Percentiles rank a stretch among this genome's conserved stretches.
These are phyloP conservation scores for Geotrypetes seraphini DNA, from an alignment of 2,797 vertebrate species.

Conservation along the genomic window DNA sequence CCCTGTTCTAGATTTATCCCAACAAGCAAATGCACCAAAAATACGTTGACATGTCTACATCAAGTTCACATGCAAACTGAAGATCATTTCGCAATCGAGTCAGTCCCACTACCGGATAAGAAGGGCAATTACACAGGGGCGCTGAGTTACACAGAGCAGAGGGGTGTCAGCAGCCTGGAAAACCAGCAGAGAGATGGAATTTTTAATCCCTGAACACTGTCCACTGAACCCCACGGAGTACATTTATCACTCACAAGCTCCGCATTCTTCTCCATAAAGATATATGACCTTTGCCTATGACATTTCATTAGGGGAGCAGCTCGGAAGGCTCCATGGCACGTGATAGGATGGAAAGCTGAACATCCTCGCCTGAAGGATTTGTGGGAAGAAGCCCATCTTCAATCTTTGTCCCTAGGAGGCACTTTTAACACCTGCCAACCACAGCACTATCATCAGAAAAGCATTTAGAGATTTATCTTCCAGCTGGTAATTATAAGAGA, in stretches of 20 bases:
- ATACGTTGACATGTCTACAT: too few relatives aligned
- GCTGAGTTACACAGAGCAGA: constrained; percentile 23
- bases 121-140: constrained; percentile 15
- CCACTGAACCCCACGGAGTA: constrained; percentile 47
- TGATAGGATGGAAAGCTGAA: constrained; percentile 60
- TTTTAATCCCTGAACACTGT: constrained; percentile 44
- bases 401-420: constrained; percentile 98
- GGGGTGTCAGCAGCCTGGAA: constrained; percentile 26
- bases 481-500: constrained; percentile 98
- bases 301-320: constrained; percentile 71
- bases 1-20: too few relatives aligned
- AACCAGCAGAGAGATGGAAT: constrained; percentile 48
- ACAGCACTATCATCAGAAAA: constrained; percentile 97
- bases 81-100: constrained; percentile 24
- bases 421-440: constrained; percentile 97
- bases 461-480: constrained; percentile 97
- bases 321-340: constrained; percentile 65
- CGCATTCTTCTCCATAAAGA: constrained; percentile 70
- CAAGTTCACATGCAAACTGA: constrained; percentile 1
- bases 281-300: constrained; percentile 72
- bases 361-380: constrained; percentile 74
- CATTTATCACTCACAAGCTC: constrained; percentile 61
- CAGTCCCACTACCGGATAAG: constrained; percentile 16
- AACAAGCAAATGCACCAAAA: too few relatives aligned
- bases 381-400: constrained; percentile 72